phyloP scores from a whole-genome alignment of 1,140 invertebrate genomes.

The Drosophila mauritiana region DNA sequence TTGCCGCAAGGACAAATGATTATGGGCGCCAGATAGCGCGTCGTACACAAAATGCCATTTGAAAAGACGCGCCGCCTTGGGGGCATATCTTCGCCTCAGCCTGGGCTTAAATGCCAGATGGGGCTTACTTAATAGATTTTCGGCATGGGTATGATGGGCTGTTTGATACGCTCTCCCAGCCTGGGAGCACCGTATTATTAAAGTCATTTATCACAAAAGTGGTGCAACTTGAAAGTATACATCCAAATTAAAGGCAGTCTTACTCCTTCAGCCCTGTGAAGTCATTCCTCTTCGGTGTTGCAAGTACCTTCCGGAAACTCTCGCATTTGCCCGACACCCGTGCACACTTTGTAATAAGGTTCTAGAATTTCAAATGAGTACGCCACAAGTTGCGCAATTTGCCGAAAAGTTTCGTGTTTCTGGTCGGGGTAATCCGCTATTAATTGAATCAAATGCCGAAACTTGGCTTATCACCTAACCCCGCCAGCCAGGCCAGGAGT shows the following conservation, averaged over 20 bases:
- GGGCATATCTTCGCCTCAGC: conserved; percentile 8
- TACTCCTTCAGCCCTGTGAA: too few relatives aligned
- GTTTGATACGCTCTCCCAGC: conserved; percentile 4
- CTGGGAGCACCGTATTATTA: neutral
- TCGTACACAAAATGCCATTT: conserved; percentile 12
- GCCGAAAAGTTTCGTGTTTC: conserved; percentile 24
- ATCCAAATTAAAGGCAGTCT: neutral
- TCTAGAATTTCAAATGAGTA: conserved; percentile 46
- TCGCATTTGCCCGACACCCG: neutral
- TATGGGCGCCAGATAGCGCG: conserved; percentile 47
- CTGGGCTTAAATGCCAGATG: neutral
- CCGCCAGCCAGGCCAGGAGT: conserved; percentile 28
- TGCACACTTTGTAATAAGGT: neutral
- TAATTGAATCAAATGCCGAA: conserved; percentile 51
- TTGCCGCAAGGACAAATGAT: conserved; percentile 64
- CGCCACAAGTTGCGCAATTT: conserved; percentile 37
- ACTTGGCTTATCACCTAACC: conserved; percentile 28
- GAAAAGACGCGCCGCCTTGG: conserved; percentile 4
- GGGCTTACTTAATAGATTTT: conserved; percentile 15
- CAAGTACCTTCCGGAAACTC: neutral
- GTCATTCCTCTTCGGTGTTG: too few relatives aligned
- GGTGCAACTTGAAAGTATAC: neutral
- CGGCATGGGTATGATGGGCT: neutral
- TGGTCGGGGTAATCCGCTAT: conserved; percentile 28
- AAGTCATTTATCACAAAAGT: neutral